phyloP scores from a whole-genome alignment of 2,888 invertebrate species.

The Ypsolopha sequella region DNA sequence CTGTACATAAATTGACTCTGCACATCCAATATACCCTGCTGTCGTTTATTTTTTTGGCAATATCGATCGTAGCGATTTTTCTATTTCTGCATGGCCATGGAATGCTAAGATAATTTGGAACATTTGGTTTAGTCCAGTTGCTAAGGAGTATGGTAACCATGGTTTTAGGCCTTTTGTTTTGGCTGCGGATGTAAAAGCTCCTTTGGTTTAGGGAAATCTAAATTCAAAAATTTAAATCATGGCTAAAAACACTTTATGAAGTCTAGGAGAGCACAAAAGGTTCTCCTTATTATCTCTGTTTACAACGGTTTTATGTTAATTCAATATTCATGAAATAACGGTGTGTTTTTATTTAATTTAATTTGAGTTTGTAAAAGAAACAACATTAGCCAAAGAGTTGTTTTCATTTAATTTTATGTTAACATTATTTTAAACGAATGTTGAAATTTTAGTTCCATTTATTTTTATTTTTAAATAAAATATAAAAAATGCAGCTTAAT shows the following conservation, averaged over 20 bases:
- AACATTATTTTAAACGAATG: neutral
- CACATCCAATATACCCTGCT: conserved; percentile 50
- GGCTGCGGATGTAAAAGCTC: conserved; percentile 23
- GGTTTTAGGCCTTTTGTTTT: conserved; percentile 24
- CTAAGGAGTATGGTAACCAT: conserved; percentile 16
- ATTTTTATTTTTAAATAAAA: conserved; percentile 24
- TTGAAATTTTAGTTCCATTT: conserved; percentile 16
- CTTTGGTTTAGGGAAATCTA: too few species aligned
- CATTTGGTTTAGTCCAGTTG: conserved; percentile 8
- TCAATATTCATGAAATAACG: too few species aligned
- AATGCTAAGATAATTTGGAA: conserved; percentile 25
- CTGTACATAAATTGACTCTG: conserved; percentile 45
- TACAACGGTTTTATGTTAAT: too few species aligned
- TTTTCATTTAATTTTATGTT: neutral
- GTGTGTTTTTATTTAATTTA: too few species aligned
- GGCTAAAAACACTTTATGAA: too few species aligned
- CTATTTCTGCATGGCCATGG: conserved; percentile 58
- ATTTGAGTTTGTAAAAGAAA: too few species aligned
- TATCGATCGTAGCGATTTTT: conserved; percentile 41
- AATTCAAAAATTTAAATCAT: too few species aligned
- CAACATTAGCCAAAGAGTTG: too few species aligned
- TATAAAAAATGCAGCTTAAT: conserved; percentile 30
- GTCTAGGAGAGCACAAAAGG: too few species aligned
- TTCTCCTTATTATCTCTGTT: too few species aligned
- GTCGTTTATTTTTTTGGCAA: conserved; percentile 45